Conservation (phyloP, 2,888 invertebrate species). For the Cetonia aurata region DNA sequence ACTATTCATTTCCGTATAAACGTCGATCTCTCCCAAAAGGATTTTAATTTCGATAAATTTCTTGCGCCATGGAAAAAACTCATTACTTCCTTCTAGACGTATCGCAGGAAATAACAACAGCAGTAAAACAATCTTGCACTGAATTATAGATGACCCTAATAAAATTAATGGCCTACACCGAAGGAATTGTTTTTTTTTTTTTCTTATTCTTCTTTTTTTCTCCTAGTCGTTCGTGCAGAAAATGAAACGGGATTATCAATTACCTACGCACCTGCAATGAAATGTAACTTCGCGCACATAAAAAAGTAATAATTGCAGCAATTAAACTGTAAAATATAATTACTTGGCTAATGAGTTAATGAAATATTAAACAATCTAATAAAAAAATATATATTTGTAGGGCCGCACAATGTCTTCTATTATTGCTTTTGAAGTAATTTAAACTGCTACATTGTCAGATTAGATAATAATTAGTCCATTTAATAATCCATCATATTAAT, state of each 20-base stretch:
- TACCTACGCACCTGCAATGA: background rate
- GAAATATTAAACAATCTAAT: no score
- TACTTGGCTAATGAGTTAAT: no score
- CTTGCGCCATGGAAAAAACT: background rate
- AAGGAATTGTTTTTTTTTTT: background rate
- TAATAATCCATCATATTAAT: no score
- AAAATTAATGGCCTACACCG: background rate
- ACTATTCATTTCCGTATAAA: no score
- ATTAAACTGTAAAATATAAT: no score
- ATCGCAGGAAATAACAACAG: slow-evolving; percentile 5
- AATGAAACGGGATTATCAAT: slow-evolving; percentile 1
- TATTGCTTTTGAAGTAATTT: no score
- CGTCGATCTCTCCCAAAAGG: background rate
- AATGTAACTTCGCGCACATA: no score
- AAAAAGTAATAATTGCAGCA: no score
- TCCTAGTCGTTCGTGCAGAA: background rate
- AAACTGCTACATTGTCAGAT: no score
- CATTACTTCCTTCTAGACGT: background rate
- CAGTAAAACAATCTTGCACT: slow-evolving; percentile 1
- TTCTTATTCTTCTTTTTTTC: background rate
- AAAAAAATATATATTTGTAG: no score
- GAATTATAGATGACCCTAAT: slow-evolving; percentile 7
- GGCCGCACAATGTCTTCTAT: no score
- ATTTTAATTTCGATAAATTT: background rate
- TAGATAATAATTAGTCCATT: no score